phyloP scores from a whole-genome alignment of 2,888 invertebrate species.

The Lapara coniferarum region DNA sequence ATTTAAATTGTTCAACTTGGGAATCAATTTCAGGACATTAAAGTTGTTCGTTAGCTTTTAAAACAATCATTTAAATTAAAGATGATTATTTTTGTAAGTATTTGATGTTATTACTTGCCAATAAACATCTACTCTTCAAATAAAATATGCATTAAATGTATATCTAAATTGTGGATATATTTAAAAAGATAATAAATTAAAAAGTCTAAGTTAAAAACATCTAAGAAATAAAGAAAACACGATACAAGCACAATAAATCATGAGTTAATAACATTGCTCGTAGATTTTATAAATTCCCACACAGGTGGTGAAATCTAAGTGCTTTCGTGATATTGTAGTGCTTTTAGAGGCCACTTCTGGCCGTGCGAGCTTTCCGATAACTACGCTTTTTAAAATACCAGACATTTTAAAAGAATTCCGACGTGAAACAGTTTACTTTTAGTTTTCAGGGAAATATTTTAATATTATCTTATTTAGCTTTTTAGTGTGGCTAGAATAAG shows the following conservation, averaged over 20 bases:
- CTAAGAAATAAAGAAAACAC: background rate
- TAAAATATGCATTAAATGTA: too few species aligned
- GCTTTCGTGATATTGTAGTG: constrained; percentile 52
- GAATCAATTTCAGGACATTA: too few species aligned
- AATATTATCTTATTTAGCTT: too few species aligned
- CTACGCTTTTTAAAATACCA: constrained; percentile 5
- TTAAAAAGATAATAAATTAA: background rate
- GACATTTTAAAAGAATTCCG: constrained; percentile 13
- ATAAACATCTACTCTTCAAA: too few species aligned
- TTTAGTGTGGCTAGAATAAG: too few species aligned
- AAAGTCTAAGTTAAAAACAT: background rate
- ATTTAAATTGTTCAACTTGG: too few species aligned
- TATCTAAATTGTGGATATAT: too few species aligned
- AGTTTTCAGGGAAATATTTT: background rate
- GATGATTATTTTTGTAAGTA: too few species aligned
- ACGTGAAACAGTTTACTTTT: background rate
- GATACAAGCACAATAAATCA: background rate
- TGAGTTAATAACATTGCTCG: constrained; percentile 3
- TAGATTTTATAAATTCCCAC: constrained; percentile 42
- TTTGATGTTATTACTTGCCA: too few species aligned
- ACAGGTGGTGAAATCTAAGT: constrained; percentile 46
- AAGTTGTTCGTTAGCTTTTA: too few species aligned
- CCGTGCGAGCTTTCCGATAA: constrained; percentile 29
- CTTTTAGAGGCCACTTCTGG: constrained; percentile 54
- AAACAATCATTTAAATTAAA: too few species aligned